Conservation (phyloP, 2,797 vertebrate species). For the Limosa lapponica region DNA sequence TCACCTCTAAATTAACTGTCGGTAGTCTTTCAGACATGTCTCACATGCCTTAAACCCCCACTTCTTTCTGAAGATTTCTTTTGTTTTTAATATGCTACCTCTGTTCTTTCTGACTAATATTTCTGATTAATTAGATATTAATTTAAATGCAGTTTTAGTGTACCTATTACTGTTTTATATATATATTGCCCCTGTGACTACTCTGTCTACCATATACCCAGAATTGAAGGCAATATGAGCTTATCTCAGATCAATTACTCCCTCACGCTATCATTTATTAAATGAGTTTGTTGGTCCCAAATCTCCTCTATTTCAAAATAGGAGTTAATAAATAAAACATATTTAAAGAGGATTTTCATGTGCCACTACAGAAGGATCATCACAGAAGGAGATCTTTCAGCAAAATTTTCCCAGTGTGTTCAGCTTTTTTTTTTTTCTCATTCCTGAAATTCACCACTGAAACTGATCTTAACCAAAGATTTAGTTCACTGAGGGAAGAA, state of each 20-base stretch:
- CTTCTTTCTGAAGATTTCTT: not conserved
- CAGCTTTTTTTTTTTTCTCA: not conserved
- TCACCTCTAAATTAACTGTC: not conserved
- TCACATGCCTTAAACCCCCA: not conserved
- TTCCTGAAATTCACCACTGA: conserved; percentile 23
- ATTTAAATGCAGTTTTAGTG: not conserved
- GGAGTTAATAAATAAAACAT: not conserved
- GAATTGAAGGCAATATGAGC: not conserved
- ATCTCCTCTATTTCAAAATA: not conserved
- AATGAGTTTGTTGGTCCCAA: not conserved
- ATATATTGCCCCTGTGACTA: not conserved
- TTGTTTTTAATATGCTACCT: not conserved
- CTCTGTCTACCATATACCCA: not conserved
- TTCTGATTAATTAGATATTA: not conserved
- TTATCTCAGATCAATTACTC: not conserved
- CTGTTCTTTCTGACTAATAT: not conserved
- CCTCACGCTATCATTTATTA: not conserved
- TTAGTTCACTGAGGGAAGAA: conserved; percentile 47
- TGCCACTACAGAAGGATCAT: not conserved
- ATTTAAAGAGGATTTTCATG: not conserved
- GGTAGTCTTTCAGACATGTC: not conserved
- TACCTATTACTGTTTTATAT: not conserved
- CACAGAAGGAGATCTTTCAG: not conserved
- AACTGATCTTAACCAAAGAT: conserved; percentile 44
- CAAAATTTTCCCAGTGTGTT: not conserved